Base-by-base conservation (phyloP, 2,797 vertebrate genomes). In the Sternarchorhynchus goeldii region DNA sequence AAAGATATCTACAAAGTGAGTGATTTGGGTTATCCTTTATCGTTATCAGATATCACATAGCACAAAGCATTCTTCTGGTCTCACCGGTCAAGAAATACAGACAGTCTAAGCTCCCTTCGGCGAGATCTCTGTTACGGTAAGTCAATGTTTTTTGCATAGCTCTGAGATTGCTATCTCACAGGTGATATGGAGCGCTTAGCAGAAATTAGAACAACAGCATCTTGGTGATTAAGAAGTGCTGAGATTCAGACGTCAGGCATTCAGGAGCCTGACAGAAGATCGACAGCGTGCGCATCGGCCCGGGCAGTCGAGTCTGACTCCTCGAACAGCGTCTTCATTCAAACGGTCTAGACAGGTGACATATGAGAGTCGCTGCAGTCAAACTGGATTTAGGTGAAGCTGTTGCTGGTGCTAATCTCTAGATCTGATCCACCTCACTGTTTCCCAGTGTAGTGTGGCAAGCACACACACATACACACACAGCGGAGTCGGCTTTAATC, bases 201-300 rank as follows among this genome's bases (percentile, higher is more conserved):
- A 74, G 60, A 71, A 65, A 71, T 81, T 79, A 64, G 63, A 81
- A 79, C 59, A 81, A 58, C 64, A 72, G 32, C 6, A 71, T 76
- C 45, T 63, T 6, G 14, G 77, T 83, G 75, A 85, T 85, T 75
- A 83, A 81, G 76, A 83, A 65, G 85, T 82, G 79, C 58, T 84
- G 81, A 81, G 66, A 68, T 78, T 77, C 81, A 58, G 65, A 63
- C 18, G 17, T 29, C 39, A 50, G 65, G 69, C 59, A 31, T 60
- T 76, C 6, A 78, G 76, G 77, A 64, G 17, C 76, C 63, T 78
- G 81, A 85, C 71, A 81, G 64, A 55, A 7, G 76, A 85, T 81
- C 75, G 25, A 81, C 60, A 68, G 57, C 6, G 41, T 78, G 76
- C 36, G 39, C 78, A 73, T 81, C 64, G 6, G 74, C 32, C 25